Conservation (phyloP, 1,140 invertebrate species). For the Cotesia typhae region DNA sequence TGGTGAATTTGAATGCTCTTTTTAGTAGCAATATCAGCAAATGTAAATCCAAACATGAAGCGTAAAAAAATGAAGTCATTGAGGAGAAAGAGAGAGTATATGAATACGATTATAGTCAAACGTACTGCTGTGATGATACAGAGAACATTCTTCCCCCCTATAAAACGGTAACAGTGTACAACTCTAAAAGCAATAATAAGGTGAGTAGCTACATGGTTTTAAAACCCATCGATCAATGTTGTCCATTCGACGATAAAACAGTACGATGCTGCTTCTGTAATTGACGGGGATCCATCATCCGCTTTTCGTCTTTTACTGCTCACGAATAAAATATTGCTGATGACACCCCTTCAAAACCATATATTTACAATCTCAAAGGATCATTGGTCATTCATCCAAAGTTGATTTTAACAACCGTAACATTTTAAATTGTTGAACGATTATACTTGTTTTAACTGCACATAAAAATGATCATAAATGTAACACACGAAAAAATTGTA, state of each 20-base stretch:
- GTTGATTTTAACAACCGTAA: background rate
- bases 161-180: conserved; percentile 7
- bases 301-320: conserved; percentile 48
- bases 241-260: conserved; percentile 63
- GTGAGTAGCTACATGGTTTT: conserved; percentile 49
- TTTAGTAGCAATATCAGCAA: no score
- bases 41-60: no score
- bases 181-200: conserved; percentile 42
- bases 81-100: background rate
- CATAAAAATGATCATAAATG: background rate
- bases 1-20: no score
- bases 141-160: conserved; percentile 3
- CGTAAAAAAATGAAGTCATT: no score
- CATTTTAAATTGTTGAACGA: background rate
- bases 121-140: conserved; percentile 1
- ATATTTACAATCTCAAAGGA: conserved; percentile 16
- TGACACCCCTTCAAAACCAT: background rate
- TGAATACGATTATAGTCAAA: conserved; percentile 13
- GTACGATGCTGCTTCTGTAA: conserved; percentile 66
- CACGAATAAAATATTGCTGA: conserved; percentile 3
- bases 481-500: conserved; percentile 7
- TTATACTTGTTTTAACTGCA: background rate
- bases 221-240: conserved; percentile 63
- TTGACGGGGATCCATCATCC: conserved; percentile 67
- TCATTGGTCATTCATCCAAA: conserved; percentile 1